Conservation (phyloP, 2,888 invertebrate genomes). For the Mythimna impura region DNA sequence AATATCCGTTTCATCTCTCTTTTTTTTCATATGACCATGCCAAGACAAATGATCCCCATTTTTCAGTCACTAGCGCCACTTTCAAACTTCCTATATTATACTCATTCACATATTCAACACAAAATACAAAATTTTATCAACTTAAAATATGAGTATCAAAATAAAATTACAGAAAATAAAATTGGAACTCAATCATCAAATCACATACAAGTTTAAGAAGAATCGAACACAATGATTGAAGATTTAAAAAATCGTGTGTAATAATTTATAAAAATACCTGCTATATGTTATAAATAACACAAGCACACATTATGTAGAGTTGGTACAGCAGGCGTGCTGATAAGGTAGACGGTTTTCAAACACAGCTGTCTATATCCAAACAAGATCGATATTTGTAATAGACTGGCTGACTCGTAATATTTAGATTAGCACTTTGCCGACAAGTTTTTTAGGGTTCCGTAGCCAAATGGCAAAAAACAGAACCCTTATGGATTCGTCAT, state of each 20-base stretch:
- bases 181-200: neutral
- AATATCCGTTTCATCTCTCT: too few relatives aligned
- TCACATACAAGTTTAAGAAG: neutral
- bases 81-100: too few relatives aligned
- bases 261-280: neutral
- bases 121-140: too few relatives aligned
- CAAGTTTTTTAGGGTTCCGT: too few relatives aligned
- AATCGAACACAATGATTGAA: neutral
- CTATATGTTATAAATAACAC: neutral
- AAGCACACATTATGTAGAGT: neutral
- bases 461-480: too few relatives aligned
- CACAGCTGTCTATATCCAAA: slow-evolving; percentile 13
- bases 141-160: too few relatives aligned
- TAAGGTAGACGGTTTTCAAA: slow-evolving; percentile 20
- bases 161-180: too few relatives aligned
- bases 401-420: neutral
- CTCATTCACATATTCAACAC: too few relatives aligned
- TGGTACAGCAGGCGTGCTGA: neutral
- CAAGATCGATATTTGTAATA: slow-evolving; percentile 5
- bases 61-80: too few relatives aligned
- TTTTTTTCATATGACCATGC: too few relatives aligned
- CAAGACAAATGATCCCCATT: too few relatives aligned
- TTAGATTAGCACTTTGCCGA: neutral
- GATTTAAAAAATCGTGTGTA: neutral
- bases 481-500: too few relatives aligned